A percentile compares a stretch with the other conserved stretches of the same genome.
These are phyloP conservation scores for Perca fluviatilis DNA, from an alignment of 2,113 vertebrate species.

Conservation along the genomic window DNA sequence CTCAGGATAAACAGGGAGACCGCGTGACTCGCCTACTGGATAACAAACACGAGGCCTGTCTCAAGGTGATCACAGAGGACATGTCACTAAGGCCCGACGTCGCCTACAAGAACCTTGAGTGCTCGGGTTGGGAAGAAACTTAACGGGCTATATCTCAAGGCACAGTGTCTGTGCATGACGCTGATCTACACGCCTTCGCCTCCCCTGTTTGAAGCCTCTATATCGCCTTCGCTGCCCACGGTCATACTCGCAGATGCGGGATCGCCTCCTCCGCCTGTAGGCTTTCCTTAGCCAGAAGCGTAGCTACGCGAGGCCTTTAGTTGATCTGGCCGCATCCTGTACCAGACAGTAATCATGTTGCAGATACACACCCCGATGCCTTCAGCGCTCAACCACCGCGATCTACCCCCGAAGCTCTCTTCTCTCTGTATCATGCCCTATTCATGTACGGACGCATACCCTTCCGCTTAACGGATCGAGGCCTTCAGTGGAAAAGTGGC, in stretches of 20 bases:
- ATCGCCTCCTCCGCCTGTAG: neutral
- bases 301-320: neutral
- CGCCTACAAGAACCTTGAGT: too few relatives aligned
- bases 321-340: neutral
- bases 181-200: accelerated
- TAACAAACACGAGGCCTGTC: neutral
- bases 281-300: neutral
- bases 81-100: too few relatives aligned
- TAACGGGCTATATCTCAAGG: neutral
- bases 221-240: accelerated
- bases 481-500: neutral
- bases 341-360: neutral
- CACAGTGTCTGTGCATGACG: neutral
- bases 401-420: too few relatives aligned
- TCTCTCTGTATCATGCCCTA: neutral
- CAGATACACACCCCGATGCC: neutral
- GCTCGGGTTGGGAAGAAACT: neutral
- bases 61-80: neutral
- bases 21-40: neutral
- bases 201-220: accelerated
- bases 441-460: neutral
- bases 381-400: neutral
- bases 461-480: neutral
- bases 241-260: neutral
- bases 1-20: neutral